Evolutionary conservation across 2,888 invertebrate genomes (phyloP).

Genomic region (Tholera decimalis): DNA sequence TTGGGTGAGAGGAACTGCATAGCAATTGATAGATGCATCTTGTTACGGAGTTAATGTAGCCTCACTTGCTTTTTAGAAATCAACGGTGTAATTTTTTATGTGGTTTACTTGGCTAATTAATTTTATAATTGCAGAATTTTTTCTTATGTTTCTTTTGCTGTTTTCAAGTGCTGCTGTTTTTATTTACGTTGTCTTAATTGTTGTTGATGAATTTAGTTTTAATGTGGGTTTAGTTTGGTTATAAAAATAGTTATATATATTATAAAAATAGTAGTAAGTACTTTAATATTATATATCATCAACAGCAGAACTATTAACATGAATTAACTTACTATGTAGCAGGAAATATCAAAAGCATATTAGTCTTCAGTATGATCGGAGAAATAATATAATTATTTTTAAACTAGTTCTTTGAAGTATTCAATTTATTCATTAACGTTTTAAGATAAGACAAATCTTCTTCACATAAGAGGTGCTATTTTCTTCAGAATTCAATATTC

Average conservation of each 20-base stretch:
- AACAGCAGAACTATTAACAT: constrained; percentile 11
- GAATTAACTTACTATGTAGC: constrained; percentile 10
- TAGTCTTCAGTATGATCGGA: not conserved
- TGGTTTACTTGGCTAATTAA: constrained; percentile 11
- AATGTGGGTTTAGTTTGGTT: constrained; percentile 4
- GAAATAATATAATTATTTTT: not conserved
- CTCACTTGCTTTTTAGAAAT: constrained; percentile 34
- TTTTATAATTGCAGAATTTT: not conserved
- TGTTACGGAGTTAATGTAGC: constrained; percentile 39
- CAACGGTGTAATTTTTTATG: constrained; percentile 42
- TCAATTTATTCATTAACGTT: not conserved
- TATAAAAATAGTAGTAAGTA: no score
- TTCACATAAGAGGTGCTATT: no score
- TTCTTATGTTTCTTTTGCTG: not conserved
- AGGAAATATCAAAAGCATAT: not conserved
- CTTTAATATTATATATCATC: constrained; percentile 15
- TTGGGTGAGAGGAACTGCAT: constrained; percentile 56
- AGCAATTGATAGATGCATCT: constrained; percentile 51
- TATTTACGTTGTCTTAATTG: constrained; percentile 31
- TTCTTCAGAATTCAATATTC: no score
- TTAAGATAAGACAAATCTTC: not conserved
- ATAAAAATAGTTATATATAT: constrained; percentile 5
- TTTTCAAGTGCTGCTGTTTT: not conserved
- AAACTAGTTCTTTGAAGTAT: not conserved
- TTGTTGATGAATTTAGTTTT: constrained; percentile 15